Evolutionary conservation across 2,888 invertebrate genomes (phyloP).

Genomic region (Mellilla xanthometata): DNA sequence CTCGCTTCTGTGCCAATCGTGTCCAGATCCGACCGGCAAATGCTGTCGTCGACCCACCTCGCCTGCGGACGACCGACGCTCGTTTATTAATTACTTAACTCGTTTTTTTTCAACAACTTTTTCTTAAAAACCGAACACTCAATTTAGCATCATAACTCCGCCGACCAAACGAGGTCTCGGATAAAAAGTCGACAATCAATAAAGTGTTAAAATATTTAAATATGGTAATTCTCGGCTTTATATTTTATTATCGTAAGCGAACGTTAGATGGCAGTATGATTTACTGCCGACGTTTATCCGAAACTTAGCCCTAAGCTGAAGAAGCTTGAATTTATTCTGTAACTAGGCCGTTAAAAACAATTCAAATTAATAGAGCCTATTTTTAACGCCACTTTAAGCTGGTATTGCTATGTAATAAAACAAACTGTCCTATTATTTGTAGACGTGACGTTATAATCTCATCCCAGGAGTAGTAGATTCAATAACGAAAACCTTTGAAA

Average conservation of each 20-base stretch:
- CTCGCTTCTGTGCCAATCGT: too few relatives aligned
- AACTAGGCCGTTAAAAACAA: conserved; percentile 26
- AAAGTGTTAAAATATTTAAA: conserved; percentile 53
- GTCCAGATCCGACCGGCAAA: too few relatives aligned
- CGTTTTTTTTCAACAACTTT: too few relatives aligned
- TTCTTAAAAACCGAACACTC: not conserved
- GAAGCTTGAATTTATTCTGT: conserved; percentile 1
- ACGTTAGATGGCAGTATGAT: conserved; percentile 35
- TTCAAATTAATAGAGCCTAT: conserved; percentile 54
- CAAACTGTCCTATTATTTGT: too few relatives aligned
- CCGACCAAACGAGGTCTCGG: conserved; percentile 26
- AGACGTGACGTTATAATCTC: too few relatives aligned
- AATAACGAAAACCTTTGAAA: too few relatives aligned
- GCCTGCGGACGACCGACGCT: too few relatives aligned
- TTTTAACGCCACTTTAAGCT: too few relatives aligned
- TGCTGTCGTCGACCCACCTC: too few relatives aligned
- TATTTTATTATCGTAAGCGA: conserved; percentile 42
- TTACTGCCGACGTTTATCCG: conserved; percentile 35
- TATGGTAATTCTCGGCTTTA: conserved; percentile 47
- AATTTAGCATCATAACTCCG: not conserved
- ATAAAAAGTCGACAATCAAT: conserved; percentile 51
- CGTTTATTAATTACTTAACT: too few relatives aligned
- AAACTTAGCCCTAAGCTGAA: conserved; percentile 31
- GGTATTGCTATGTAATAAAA: too few relatives aligned
- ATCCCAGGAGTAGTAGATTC: too few relatives aligned